Evolutionary conservation across 2,888 invertebrate genomes (phyloP).

Genomic region (Drosophila kambysellisi): DNA sequence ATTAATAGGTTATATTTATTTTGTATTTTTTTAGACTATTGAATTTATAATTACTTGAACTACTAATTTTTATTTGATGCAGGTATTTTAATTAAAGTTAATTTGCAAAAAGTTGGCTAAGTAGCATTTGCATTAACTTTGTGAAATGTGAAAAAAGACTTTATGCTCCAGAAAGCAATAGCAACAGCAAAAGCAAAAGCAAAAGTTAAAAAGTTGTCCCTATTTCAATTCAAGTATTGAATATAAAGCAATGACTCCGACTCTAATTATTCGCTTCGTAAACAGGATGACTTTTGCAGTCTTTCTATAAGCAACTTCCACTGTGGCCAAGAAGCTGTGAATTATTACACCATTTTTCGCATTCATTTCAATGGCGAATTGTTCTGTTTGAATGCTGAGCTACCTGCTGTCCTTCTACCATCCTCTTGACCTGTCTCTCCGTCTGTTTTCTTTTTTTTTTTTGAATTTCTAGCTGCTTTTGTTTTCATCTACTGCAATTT

Average conservation of each 20-base stretch:
- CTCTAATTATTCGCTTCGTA: neutral
- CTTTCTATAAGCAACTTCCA: slow-evolving; percentile 9
- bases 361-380: slow-evolving; percentile 45
- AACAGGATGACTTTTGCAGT: neutral
- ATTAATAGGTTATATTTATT: neutral
- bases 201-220: neutral
- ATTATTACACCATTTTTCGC: slow-evolving; percentile 35
- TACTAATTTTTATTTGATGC: neutral
- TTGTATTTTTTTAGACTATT: neutral
- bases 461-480: slow-evolving; percentile 19
- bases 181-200: neutral
- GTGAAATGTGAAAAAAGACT: neutral
- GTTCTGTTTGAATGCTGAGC: slow-evolving; percentile 26
- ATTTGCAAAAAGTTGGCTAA: neutral
- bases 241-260: neutral
- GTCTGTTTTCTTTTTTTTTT: slow-evolving; percentile 18
- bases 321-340: slow-evolving; percentile 41
- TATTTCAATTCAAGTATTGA: neutral
- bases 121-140: neutral
- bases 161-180: neutral
- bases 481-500: slow-evolving; percentile 63
- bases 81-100: neutral
- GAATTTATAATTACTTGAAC: neutral
- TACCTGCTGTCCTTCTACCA: slow-evolving; percentile 15
- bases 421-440: slow-evolving; percentile 57